Conservation (phyloP, 2,888 invertebrate species). For the Cecidostiba fungosa region DNA sequence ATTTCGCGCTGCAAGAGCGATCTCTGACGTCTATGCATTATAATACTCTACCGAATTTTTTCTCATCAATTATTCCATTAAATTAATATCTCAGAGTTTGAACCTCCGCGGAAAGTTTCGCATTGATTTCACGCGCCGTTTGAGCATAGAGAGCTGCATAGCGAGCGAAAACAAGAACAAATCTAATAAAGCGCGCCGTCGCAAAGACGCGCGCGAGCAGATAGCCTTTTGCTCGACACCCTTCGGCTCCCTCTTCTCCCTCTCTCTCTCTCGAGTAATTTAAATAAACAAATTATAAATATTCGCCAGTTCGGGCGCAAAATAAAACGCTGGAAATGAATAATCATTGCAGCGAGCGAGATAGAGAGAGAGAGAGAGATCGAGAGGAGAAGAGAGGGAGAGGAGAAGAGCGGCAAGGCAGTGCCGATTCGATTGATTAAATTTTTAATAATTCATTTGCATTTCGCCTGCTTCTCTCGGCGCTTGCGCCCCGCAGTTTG, state of each 20-base stretch:
- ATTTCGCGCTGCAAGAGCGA: background rate
- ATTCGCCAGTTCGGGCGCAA: slow-evolving; percentile 75
- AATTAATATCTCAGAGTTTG: background rate
- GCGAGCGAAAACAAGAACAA: slow-evolving; percentile 69
- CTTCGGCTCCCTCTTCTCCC: slow-evolving; percentile 52
- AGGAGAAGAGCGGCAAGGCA: slow-evolving; percentile 71
- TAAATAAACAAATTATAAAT: slow-evolving; percentile 80
- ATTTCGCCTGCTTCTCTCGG: slow-evolving; percentile 71
- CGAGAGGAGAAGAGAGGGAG: slow-evolving; percentile 12
- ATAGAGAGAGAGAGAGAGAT: slow-evolving; percentile 54
- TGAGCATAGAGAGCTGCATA: slow-evolving; percentile 37
- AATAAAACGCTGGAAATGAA: slow-evolving; percentile 78
- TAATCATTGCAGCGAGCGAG: slow-evolving; percentile 78
- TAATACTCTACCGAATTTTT: background rate
- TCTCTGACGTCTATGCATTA: background rate
- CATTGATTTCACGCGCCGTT: slow-evolving; percentile 35
- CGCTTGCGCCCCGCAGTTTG: slow-evolving; percentile 31
- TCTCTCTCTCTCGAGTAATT: slow-evolving; percentile 70
- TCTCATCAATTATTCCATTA: background rate
- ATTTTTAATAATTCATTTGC: slow-evolving; percentile 80
- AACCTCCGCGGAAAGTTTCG: background rate
- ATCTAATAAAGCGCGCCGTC: slow-evolving; percentile 77
- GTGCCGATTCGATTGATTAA: slow-evolving; percentile 79
- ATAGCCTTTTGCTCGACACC: slow-evolving; percentile 65
- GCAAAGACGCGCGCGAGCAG: slow-evolving; percentile 57